Percentiles rank a stretch among this genome's conserved stretches.
Conservation (phyloP, 1,140 invertebrate species). For the Aethina tumida region DNA sequence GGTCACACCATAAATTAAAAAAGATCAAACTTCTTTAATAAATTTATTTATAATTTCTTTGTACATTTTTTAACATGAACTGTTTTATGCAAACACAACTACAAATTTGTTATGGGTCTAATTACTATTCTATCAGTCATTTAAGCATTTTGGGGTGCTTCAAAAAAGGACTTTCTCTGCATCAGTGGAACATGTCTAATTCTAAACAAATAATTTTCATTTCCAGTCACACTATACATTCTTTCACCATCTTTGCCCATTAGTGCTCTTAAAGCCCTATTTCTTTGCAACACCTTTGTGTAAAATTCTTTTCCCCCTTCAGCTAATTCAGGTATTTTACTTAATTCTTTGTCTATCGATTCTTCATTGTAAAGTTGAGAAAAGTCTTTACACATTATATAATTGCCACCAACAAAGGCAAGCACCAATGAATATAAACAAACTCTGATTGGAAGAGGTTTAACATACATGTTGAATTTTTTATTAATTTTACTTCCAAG, state of each 20-base stretch:
- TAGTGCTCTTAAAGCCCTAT: conserved; percentile 57
- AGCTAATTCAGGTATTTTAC: conserved; percentile 50
- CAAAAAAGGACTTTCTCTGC: conserved; percentile 53
- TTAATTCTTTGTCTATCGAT: conserved; percentile 48
- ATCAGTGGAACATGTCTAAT: conserved; percentile 51
- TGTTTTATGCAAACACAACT: too few species aligned
- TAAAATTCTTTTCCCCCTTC: conserved; percentile 68
- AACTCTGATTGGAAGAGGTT: conserved; percentile 39
- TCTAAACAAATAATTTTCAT: conserved; percentile 54
- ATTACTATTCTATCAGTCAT: too few species aligned
- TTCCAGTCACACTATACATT: conserved; percentile 53
- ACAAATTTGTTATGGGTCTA: too few species aligned
- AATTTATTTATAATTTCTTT: too few species aligned
- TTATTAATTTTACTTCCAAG: conserved; percentile 41
- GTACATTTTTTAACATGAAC: too few species aligned
- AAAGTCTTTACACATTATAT: conserved; percentile 53
- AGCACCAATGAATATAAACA: conserved; percentile 47
- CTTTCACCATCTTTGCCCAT: conserved; percentile 48
- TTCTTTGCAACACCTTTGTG: conserved; percentile 57
- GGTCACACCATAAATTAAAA: too few species aligned
- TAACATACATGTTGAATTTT: conserved; percentile 44
- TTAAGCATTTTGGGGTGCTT: too few species aligned
- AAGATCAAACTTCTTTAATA: too few species aligned
- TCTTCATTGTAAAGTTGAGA: conserved; percentile 50
- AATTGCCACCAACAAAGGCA: conserved; percentile 47